Evolutionary conservation across 1,140 invertebrate species (phyloP).

Genomic region (Bombus haemorrhoidalis): DNA sequence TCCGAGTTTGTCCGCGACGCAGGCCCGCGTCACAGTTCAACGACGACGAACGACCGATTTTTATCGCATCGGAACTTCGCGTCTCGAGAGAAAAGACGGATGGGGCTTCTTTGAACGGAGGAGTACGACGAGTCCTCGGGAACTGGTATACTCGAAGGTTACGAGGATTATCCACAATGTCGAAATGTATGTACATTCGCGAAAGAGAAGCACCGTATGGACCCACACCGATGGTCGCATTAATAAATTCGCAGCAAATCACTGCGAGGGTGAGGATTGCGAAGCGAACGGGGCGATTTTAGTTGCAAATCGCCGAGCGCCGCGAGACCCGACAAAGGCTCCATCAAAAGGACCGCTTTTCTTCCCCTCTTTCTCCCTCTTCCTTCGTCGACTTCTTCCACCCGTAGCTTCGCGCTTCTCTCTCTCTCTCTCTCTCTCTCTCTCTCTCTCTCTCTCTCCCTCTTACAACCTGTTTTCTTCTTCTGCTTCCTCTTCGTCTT

Average conservation of each 20-base stretch:
- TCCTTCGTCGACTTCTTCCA: slow-evolving; percentile 2
- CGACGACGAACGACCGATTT: slow-evolving; percentile 27
- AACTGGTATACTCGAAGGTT: background rate
- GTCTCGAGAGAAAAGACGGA: background rate
- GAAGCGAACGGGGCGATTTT: slow-evolving; percentile 78
- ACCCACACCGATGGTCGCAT: slow-evolving; percentile 71
- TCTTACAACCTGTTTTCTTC: background rate
- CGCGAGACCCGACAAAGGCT: slow-evolving; percentile 82
- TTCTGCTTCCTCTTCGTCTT: slow-evolving; percentile 31
- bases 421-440: background rate
- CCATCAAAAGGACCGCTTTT: slow-evolving; percentile 79
- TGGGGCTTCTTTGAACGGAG: fast-evolving
- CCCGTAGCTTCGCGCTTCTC: background rate
- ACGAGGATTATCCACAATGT: background rate
- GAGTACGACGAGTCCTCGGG: too few relatives aligned
- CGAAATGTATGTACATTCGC: background rate
- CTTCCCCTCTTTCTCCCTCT: slow-evolving; percentile 40
- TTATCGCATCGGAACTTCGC: background rate
- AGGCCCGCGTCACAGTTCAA: background rate
- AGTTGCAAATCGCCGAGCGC: slow-evolving; percentile 82
- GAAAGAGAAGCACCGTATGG: background rate
- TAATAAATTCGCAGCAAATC: slow-evolving; percentile 82
- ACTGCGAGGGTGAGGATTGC: slow-evolving; percentile 59
- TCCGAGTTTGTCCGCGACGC: background rate
- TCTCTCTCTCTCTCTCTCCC: background rate